These are phyloP conservation scores for Bagarius yarrelli DNA, from an alignment of 2,113 vertebrate species.

Conservation along the genomic window DNA sequence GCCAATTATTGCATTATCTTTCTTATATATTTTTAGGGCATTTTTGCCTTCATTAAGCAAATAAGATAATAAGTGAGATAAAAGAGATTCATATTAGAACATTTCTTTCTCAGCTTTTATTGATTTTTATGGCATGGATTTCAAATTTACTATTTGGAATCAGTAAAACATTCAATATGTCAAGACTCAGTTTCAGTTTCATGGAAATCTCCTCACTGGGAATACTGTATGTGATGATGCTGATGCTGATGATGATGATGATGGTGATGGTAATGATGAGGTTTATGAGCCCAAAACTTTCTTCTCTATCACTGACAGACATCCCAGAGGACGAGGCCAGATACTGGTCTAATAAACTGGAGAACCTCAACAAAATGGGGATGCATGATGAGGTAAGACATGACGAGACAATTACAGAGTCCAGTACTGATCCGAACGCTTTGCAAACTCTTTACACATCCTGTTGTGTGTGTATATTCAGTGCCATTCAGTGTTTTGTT, in stretches of 20 bases:
- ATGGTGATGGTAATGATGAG: background rate
- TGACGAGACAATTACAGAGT: background rate
- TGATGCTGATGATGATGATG: background rate
- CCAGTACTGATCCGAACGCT: background rate
- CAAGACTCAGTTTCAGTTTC: background rate
- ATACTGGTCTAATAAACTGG: slow-evolving; percentile 91
- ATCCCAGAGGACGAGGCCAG: slow-evolving; percentile 97
- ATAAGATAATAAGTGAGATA: too few species aligned
- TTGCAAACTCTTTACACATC: too few species aligned
- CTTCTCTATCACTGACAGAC: slow-evolving; percentile 70
- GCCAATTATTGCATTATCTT: background rate
- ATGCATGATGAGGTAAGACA: slow-evolving; percentile 80
- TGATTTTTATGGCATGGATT: background rate
- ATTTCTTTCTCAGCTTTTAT: background rate
- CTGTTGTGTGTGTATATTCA: background rate
- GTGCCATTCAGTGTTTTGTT: too few species aligned
- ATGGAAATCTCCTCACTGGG: background rate
- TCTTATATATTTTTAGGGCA: too few species aligned
- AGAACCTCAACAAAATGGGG: slow-evolving; percentile 83
- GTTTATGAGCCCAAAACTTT: background rate
- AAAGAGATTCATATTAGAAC: background rate
- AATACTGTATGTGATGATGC: background rate
- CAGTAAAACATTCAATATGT: background rate
- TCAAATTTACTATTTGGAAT: background rate
- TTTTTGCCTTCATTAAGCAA: too few species aligned